Evolutionary conservation across 2,113 vertebrate species (phyloP).

Genomic region (Gymnocephalus cernua): DNA sequence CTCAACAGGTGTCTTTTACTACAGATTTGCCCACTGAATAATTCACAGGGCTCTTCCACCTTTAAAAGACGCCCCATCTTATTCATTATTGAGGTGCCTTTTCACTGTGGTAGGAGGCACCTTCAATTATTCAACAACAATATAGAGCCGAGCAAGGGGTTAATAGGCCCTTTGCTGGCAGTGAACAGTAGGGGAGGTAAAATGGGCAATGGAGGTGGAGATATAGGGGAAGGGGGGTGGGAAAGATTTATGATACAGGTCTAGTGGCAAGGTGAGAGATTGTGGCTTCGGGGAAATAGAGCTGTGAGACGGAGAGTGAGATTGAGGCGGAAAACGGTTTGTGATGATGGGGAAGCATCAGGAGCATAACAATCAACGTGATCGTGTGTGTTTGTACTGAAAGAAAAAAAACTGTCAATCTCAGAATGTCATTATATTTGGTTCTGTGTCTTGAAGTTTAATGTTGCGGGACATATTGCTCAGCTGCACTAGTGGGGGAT

Average conservation of each 20-base stretch:
- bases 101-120: constrained; percentile 73
- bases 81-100: constrained; percentile 84
- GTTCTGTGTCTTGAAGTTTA: constrained; percentile 18
- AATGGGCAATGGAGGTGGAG: constrained; percentile 55
- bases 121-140: constrained; percentile 86
- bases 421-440: constrained; percentile 26
- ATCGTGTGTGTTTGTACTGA: constrained; percentile 26
- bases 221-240: constrained; percentile 39
- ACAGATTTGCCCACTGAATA: constrained; percentile 80
- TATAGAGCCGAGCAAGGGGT: constrained; percentile 82
- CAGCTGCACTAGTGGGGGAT: neutral
- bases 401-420: constrained; percentile 10
- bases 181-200: constrained; percentile 65
- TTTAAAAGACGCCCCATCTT: constrained; percentile 75
- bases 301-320: constrained; percentile 62
- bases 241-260: constrained; percentile 78
- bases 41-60: constrained; percentile 82
- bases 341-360: constrained; percentile 54
- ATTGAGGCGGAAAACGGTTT: constrained; percentile 32
- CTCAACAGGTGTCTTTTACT: constrained; percentile 83
- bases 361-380: constrained; percentile 12
- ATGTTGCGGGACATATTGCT: constrained; percentile 26
- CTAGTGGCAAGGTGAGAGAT: constrained; percentile 68
- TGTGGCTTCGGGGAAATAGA: constrained; percentile 63
- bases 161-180: constrained; percentile 82